Evolutionary conservation across 2,113 vertebrate genomes (phyloP).

Genomic region (Sebastes fasciatus): DNA sequence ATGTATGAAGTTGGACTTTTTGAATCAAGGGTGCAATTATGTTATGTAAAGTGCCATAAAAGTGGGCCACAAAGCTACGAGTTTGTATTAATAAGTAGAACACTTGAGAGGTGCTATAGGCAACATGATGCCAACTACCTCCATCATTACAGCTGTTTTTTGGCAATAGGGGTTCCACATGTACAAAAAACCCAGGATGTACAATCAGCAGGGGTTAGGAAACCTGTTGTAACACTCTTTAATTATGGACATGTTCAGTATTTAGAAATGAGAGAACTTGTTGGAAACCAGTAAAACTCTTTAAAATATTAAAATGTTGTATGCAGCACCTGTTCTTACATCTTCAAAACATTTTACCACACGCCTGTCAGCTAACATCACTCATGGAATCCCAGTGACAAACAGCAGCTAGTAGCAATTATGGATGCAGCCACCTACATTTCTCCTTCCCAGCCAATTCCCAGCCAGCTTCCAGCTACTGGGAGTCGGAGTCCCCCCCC

Average conservation of each 20-base stretch:
- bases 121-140: neutral
- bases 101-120: neutral
- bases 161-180: neutral
- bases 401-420: neutral
- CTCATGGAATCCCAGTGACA: neutral
- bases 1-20: conserved; percentile 48
- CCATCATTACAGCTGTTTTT: neutral
- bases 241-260: neutral
- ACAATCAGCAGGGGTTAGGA: neutral
- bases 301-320: no score
- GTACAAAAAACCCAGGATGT: neutral
- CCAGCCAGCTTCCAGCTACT: no score
- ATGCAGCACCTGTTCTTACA: neutral
- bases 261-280: neutral
- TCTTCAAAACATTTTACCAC: neutral
- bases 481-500: no score
- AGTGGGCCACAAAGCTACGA: conserved; percentile 23
- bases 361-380: neutral
- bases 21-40: conserved; percentile 49
- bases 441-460: no score
- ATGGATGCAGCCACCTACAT: no score
- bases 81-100: conserved; percentile 9
- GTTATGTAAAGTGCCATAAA: conserved; percentile 44
- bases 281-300: neutral
- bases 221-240: neutral